Conservation (phyloP, 2,888 invertebrate species). For the Polia nebulosa region DNA sequence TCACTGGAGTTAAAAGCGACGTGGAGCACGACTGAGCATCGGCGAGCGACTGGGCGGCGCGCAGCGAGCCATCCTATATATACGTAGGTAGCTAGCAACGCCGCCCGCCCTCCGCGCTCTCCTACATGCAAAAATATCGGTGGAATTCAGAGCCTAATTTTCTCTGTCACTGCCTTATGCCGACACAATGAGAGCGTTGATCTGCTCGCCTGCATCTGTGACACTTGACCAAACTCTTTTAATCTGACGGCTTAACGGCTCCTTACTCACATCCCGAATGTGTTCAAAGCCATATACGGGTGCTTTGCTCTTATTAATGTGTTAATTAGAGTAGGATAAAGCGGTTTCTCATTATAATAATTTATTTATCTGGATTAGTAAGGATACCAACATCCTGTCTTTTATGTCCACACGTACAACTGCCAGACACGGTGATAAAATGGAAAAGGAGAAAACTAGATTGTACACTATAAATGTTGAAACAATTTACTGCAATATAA, state of each 20-base stretch:
- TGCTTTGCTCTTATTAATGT: slow-evolving; percentile 49
- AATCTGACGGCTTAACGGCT: slow-evolving; percentile 72
- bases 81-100: slow-evolving; percentile 77
- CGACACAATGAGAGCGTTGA: slow-evolving; percentile 90
- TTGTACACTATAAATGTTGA: slow-evolving; percentile 16
- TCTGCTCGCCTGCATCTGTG: slow-evolving; percentile 82
- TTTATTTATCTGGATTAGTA: slow-evolving; percentile 15
- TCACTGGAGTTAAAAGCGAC: slow-evolving; percentile 60
- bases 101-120: slow-evolving; percentile 84
- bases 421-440: slow-evolving; percentile 26
- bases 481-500: slow-evolving; percentile 32
- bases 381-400: slow-evolving; percentile 40
- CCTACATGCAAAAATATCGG: slow-evolving; percentile 88
- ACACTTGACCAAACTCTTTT: slow-evolving; percentile 84
- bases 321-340: slow-evolving; percentile 34
- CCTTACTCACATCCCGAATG: slow-evolving; percentile 70
- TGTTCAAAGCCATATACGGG: slow-evolving; percentile 72
- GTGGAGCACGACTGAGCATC: slow-evolving; percentile 73
- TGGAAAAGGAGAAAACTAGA: slow-evolving; percentile 35
- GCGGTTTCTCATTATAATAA: slow-evolving; percentile 47
- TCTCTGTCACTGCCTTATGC: slow-evolving; percentile 86
- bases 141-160: slow-evolving; percentile 89
- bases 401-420: slow-evolving; percentile 25
- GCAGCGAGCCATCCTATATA: slow-evolving; percentile 83
- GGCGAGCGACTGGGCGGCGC: slow-evolving; percentile 86